Conservation (phyloP, 92 coral and sea anemone species). For the Scolanthus callimorphus region DNA sequence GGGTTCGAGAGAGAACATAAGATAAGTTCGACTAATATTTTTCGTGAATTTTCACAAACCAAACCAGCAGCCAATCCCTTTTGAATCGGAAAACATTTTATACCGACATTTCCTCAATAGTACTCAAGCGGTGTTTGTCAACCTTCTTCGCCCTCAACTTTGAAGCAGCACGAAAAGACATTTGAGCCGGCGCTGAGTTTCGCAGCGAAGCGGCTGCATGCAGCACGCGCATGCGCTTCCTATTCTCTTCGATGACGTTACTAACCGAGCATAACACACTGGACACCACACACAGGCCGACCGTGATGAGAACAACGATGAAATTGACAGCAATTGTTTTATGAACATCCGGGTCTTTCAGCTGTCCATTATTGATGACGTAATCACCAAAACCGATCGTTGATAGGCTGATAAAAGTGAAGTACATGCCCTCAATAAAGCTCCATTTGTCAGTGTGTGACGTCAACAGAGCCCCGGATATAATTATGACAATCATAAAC, state of each 20-base stretch:
- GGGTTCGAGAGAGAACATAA: too few species aligned
- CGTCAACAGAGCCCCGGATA: constrained; percentile 85
- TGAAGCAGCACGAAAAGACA: neutral
- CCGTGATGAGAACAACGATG: constrained; percentile 69
- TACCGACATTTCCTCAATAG: neutral
- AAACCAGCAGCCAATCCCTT: too few species aligned
- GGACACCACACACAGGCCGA: constrained; percentile 91
- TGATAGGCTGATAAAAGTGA: constrained; percentile 86
- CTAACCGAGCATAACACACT: constrained; percentile 93
- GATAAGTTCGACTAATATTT: neutral
- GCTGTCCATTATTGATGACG: constrained; percentile 87
- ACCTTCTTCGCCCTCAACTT: neutral
- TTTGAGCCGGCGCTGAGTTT: neutral
- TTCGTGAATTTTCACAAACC: too few species aligned
- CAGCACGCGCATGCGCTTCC: constrained; percentile 44
- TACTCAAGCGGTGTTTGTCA: neutral
- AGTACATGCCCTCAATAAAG: constrained; percentile 83
- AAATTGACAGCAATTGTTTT: constrained; percentile 72
- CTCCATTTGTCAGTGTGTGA: constrained; percentile 92
- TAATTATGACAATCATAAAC: constrained; percentile 79
- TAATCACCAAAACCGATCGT: constrained; percentile 97
- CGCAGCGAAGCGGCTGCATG: neutral
- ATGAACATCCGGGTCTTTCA: constrained; percentile 45
- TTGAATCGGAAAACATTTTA: neutral
- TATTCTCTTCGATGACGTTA: constrained; percentile 82